phyloP scores from a whole-genome alignment of 2,113 vertebrate species.

The Numenius arquata region DNA sequence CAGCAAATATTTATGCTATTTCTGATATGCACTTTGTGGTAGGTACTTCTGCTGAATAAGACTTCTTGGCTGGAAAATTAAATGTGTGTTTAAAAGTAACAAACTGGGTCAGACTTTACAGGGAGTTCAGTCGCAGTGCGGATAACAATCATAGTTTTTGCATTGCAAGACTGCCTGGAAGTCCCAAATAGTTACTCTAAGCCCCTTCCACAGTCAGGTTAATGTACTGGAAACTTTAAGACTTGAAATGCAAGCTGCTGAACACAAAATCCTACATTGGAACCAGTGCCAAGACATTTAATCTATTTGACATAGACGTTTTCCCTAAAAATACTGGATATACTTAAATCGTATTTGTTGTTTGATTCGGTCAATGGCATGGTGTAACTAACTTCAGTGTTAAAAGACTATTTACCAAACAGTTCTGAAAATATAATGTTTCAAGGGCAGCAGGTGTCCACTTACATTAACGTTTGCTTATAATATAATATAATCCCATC shows the following conservation, averaged over 20 bases:
- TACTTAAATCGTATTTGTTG: constrained; percentile 25
- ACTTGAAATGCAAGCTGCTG: background rate
- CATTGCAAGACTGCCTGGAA: background rate
- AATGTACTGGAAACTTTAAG: constrained; percentile 4
- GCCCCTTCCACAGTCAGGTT: background rate
- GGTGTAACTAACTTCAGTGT: background rate
- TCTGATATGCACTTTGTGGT: background rate
- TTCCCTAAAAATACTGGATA: constrained; percentile 1
- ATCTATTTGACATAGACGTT: background rate
- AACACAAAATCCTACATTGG: background rate
- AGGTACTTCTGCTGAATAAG: background rate
- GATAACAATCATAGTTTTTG: background rate
- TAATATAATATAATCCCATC: background rate
- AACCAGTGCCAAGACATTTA: background rate
- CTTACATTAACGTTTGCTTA: background rate
- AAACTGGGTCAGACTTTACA: background rate
- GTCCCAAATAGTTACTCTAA: background rate
- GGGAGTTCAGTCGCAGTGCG: background rate
- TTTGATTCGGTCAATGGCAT: background rate
- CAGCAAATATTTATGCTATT: background rate
- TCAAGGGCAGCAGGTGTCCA: background rate
- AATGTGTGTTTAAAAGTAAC: background rate
- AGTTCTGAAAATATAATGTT: background rate
- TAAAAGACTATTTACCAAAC: background rate
- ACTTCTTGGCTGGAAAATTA: background rate